These are phyloP conservation scores for Drosophila lacicola DNA, from an alignment of 2,888 invertebrate genomes.

Conservation along the genomic window DNA sequence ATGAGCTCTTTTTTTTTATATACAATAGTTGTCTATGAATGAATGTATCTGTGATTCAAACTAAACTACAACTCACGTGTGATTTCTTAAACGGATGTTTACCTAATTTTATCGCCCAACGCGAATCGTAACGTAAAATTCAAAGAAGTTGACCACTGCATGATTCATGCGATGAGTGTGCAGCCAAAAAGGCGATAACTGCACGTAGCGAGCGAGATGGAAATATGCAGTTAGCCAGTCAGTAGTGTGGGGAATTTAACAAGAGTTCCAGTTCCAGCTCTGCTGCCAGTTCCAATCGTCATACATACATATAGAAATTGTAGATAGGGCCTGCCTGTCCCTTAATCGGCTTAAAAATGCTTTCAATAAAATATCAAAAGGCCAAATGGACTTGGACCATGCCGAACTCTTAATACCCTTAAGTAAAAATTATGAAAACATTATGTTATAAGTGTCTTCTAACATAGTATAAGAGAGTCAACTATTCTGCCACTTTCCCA, in stretches of 20 bases:
- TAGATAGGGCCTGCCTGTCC: slow-evolving; percentile 4
- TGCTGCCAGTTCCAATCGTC: slow-evolving; percentile 9
- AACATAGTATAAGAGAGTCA: neutral
- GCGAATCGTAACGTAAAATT: slow-evolving; percentile 55
- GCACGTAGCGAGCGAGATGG: slow-evolving; percentile 20
- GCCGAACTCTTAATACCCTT: slow-evolving; percentile 17
- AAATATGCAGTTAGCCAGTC: slow-evolving; percentile 5
- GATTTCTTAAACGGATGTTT: slow-evolving; percentile 64
- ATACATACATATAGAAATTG: neutral
- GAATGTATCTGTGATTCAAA: slow-evolving; percentile 41
- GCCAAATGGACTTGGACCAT: neutral
- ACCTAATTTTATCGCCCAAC: slow-evolving; percentile 51
- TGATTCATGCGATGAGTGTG: slow-evolving; percentile 60
- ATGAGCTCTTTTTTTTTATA: slow-evolving; percentile 9
- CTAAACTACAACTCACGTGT: slow-evolving; percentile 10
- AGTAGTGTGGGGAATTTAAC: slow-evolving; percentile 14
- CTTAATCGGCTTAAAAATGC: slow-evolving; percentile 54
- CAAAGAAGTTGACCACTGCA: slow-evolving; percentile 57
- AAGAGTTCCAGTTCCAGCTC: slow-evolving; percentile 19
- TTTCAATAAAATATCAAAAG: slow-evolving; percentile 25
- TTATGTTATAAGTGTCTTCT: neutral
- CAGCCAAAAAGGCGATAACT: slow-evolving; percentile 34
- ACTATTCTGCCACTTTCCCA: neutral
- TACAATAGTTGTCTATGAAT: slow-evolving; percentile 14
- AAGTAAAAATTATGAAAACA: neutral